Base-by-base conservation (phyloP, 1,140 invertebrate genomes). In the Drosophila kikkawai region DNA sequence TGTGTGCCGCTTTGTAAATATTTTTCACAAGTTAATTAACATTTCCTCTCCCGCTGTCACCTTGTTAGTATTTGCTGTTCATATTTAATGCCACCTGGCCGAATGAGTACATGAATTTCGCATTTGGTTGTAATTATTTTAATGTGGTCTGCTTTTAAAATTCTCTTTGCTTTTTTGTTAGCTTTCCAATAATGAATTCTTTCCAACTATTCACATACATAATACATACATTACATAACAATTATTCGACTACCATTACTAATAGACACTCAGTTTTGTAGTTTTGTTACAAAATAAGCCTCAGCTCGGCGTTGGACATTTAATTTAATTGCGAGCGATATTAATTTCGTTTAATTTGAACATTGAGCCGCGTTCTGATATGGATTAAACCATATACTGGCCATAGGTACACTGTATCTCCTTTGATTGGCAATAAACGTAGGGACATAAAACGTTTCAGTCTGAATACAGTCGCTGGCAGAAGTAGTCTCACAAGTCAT, bases 291-390 rank as follows among this genome's bases (percentile, higher is more conserved):
- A 63, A 50, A 61, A 65, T 79, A 70, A 75, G 59, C 39, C 60
- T 53, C 44, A 59, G 67, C 63, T 81, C 45, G 60, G 61, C 71
- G 37, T 60, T 85, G 82, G 82, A 85, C 82, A 84, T 84, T 84
- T 66, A 69, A 84, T 80, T 83, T 65, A 69, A 57, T 68, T 73
- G 59, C 55, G 45, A 66, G 57, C 55, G 13, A 26, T 26, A 56
- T 39, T 19, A 15, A 12, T 67, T 45, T 68, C 48, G 50, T 55
- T 67, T 34, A n/a, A 53, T 26, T 67, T 66, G 32, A 68, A 81
- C 55, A 82, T 44, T 41, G 65, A 59, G 74, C 64, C 60, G 32
- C 26, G 22, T 55, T 37, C 37, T 50, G 41, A 59, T 75, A 59
- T 50, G 29, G 12, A 32, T 51, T 39, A 51, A 51, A 4, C 50